phyloP scores from a whole-genome alignment of 2,113 vertebrate genomes.

The Dendropsophus ebraccatus region DNA sequence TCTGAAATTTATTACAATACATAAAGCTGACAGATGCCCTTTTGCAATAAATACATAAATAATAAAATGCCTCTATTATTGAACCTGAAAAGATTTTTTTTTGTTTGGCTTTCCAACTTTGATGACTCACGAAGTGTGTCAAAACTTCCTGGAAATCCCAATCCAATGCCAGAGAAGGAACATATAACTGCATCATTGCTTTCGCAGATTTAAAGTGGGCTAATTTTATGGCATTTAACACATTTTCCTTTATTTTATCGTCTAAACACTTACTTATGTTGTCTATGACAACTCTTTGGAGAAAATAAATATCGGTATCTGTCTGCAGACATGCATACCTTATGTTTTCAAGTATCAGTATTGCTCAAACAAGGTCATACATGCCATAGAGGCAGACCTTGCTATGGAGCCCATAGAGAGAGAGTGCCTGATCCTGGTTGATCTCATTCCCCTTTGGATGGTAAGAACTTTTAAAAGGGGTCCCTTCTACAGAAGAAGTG shows the following conservation, averaged over 20 bases:
- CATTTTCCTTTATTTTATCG: neutral
- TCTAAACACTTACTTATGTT: neutral
- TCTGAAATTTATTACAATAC: conserved; percentile 31
- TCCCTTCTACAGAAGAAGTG: no score
- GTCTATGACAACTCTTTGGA: neutral
- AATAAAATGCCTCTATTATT: neutral
- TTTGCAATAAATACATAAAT: neutral
- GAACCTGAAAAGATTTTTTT: neutral
- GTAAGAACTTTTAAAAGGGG: no score
- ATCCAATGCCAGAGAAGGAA: neutral
- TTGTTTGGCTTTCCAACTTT: conserved; percentile 13
- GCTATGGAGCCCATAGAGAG: no score
- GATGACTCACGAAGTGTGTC: conserved; percentile 40
- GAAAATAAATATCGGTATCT: neutral
- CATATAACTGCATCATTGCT: neutral
- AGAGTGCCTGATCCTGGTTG: no score
- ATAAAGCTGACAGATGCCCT: neutral
- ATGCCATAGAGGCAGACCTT: no score
- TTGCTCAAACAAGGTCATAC: no score
- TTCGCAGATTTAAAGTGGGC: conserved; percentile 1
- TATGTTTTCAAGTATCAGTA: no score
- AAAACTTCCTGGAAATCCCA: conserved; percentile 37
- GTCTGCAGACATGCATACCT: neutral
- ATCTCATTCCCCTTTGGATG: no score
- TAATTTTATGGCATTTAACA: neutral